These are phyloP conservation scores for Oncorhynchus kisutch DNA, from an alignment of 2,113 vertebrate species.

Conservation along the genomic window DNA sequence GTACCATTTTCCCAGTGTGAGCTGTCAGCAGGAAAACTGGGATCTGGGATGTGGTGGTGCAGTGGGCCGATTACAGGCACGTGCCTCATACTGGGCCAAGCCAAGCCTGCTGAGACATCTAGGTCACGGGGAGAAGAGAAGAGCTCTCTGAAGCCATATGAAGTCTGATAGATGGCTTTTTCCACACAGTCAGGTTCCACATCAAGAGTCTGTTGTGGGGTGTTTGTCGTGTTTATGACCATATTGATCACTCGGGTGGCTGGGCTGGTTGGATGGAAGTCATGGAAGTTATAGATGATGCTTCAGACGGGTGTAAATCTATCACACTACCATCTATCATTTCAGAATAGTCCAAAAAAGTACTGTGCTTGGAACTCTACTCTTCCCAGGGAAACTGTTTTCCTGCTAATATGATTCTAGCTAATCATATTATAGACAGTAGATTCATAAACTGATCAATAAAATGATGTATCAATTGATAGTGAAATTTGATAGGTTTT, in stretches of 20 bases:
- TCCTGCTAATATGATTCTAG: not conserved
- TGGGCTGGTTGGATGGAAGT: slow-evolving; percentile 28
- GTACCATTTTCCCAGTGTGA: not conserved
- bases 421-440: not conserved
- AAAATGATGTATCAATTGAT: not conserved
- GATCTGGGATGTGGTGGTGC: slow-evolving; percentile 16
- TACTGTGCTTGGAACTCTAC: slow-evolving; percentile 23
- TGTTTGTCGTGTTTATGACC: slow-evolving; percentile 52
- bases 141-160: slow-evolving; percentile 52
- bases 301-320: slow-evolving; percentile 35
- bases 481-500: not conserved
- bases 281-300: not conserved
- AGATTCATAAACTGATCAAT: not conserved
- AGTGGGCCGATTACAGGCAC: slow-evolving; percentile 30
- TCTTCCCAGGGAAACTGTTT: not conserved
- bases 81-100: slow-evolving; percentile 52
- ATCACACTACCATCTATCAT: slow-evolving; percentile 24
- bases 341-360: slow-evolving; percentile 38
- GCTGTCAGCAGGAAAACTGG: slow-evolving; percentile 18
- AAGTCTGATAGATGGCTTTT: slow-evolving; percentile 56
- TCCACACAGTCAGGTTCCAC: slow-evolving; percentile 26
- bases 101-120: slow-evolving; percentile 38
- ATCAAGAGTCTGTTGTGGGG: slow-evolving; percentile 40
- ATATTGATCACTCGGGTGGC: slow-evolving; percentile 58
- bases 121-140: slow-evolving; percentile 51